A percentile compares a stretch with the other conserved stretches of the same genome.
These are phyloP conservation scores for Aeoliscus strigatus DNA, from an alignment of 2,797 vertebrate species.

Conservation along the genomic window DNA sequence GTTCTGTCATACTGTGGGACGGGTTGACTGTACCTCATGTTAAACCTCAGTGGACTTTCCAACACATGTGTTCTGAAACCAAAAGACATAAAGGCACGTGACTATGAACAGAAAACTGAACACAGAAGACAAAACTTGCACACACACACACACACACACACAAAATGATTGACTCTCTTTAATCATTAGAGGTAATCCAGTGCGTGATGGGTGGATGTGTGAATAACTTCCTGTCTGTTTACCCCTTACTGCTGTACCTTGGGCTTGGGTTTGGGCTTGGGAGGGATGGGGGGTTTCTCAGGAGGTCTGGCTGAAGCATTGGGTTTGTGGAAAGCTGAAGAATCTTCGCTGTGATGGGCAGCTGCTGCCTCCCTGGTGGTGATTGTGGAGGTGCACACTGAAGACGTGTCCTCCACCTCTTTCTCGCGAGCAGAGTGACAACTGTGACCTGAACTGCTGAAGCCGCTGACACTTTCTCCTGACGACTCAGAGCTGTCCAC, in stretches of 20 bases:
- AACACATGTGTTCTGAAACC: constrained; percentile 30
- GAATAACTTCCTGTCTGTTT: neutral
- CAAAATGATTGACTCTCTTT: no score
- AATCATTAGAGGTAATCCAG: neutral
- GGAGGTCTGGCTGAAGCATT: constrained; percentile 9
- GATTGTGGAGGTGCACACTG: constrained; percentile 38
- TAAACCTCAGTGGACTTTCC: constrained; percentile 76
- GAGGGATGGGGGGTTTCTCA: constrained; percentile 35
- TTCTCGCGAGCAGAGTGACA: constrained; percentile 62
- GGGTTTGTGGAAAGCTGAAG: constrained; percentile 18
- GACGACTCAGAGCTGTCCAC: constrained; percentile 79
- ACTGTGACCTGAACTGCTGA: constrained; percentile 75
- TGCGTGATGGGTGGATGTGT: neutral
- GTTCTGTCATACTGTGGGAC: no score
- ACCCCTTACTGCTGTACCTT: constrained; percentile 43
- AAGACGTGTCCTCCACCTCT: constrained; percentile 62
- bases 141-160: neutral
- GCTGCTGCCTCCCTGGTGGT: constrained; percentile 36
- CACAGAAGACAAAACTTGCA: neutral
- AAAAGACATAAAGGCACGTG: neutral
- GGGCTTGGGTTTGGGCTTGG: constrained; percentile 34
- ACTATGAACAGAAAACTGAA: no score
- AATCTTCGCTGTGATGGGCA: constrained; percentile 13
- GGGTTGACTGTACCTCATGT: constrained; percentile 9
- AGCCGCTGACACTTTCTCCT: constrained; percentile 76